phyloP scores from a whole-genome alignment of 2,888 invertebrate species.

The Pseudoips prasinana region DNA sequence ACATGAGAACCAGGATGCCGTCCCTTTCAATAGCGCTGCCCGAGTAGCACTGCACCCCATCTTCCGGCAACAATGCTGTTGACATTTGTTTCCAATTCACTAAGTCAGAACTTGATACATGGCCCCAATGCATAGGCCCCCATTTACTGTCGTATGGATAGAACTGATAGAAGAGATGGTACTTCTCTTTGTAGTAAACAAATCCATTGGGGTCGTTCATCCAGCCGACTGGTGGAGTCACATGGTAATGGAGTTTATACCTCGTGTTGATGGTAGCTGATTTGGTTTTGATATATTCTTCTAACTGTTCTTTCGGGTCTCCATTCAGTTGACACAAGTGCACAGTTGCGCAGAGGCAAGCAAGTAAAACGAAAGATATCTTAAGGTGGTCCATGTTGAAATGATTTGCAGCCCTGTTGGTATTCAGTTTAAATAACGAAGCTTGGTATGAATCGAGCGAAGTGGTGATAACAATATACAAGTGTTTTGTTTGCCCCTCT shows the following conservation, averaged over 20 bases:
- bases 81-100: constrained; percentile 71
- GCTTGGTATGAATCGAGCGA: no score
- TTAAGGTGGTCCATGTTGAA: not conserved
- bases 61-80: constrained; percentile 70
- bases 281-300: constrained; percentile 3
- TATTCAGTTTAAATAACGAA: no score
- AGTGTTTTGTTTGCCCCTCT: no score
- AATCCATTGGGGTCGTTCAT: constrained; percentile 83
- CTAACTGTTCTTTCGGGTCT: not conserved
- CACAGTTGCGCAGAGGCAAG: not conserved
- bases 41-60: constrained; percentile 63
- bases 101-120: constrained; percentile 66
- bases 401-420: no score
- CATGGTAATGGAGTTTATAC: constrained; percentile 61
- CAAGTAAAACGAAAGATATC: not conserved
- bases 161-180: constrained; percentile 78
- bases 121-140: constrained; percentile 80
- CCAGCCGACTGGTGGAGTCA: constrained; percentile 73
- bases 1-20: constrained; percentile 60
- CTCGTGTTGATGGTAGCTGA: constrained; percentile 15
- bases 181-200: constrained; percentile 68
- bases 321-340: not conserved
- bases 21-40: constrained; percentile 68
- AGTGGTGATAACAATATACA: no score
- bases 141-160: constrained; percentile 65